A percentile compares a stretch with the other conserved stretches of the same genome.
These are phyloP conservation scores for Ferrisia virgata DNA, from an alignment of 2,888 invertebrate species.

Conservation along the genomic window DNA sequence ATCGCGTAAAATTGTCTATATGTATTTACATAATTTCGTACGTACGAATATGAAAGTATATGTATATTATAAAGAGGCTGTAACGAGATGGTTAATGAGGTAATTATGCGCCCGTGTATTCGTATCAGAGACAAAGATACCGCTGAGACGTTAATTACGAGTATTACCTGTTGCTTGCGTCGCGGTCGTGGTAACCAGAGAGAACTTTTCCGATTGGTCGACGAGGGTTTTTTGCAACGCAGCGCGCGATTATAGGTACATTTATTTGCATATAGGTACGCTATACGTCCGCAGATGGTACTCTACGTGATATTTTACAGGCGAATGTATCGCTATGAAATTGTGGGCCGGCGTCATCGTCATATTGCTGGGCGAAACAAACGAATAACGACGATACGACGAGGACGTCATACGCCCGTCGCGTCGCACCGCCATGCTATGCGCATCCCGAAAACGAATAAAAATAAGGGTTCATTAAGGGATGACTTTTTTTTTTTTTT, in stretches of 20 bases:
- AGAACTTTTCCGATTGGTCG: neutral
- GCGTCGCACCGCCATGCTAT: no score
- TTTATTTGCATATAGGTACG: neutral
- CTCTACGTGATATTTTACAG: neutral
- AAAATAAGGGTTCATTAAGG: neutral
- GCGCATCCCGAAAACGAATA: neutral
- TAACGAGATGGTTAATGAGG: no score
- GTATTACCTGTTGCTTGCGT: neutral
- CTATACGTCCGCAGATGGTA: neutral
- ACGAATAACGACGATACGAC: neutral
- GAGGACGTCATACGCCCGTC: neutral
- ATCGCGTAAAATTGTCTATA: no score
- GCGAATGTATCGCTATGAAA: neutral
- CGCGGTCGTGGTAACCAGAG: no score
- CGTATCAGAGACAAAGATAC: neutral
- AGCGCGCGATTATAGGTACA: neutral
- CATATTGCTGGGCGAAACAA: neutral
- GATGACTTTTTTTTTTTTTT: neutral
- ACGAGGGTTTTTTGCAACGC: neutral
- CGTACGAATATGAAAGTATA: no score
- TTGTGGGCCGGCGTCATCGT: neutral
- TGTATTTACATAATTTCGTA: no score
- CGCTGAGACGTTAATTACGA: neutral
- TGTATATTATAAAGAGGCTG: no score
- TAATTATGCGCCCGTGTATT: neutral